Percentiles rank a stretch among this genome's conserved stretches.
phyloP scores from a whole-genome alignment of 2,797 vertebrate species.

The Ctenosaura bakeri region DNA sequence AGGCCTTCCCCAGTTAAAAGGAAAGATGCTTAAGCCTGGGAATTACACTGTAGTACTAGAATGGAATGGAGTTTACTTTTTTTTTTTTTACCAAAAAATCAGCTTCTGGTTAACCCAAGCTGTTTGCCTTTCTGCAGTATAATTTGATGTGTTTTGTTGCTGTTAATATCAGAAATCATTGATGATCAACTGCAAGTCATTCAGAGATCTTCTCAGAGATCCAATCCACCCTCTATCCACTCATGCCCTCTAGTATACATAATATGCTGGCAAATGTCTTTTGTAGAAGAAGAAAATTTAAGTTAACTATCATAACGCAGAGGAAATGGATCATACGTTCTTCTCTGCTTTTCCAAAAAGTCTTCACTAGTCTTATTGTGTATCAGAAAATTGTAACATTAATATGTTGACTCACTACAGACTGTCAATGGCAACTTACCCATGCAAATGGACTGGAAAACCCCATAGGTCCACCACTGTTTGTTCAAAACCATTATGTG shows the following conservation, averaged over 20 bases:
- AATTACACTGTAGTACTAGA: neutral
- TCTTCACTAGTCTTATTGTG: neutral
- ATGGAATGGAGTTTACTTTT: neutral
- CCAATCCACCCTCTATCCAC: neutral
- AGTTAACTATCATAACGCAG: neutral
- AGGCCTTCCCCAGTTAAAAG: neutral
- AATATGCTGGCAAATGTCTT: neutral
- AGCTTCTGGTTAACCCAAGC: neutral
- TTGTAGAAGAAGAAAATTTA: neutral
- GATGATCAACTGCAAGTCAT: neutral
- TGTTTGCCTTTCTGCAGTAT: neutral
- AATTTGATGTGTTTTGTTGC: neutral
- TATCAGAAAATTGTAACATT: neutral
- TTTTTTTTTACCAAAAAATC: neutral
- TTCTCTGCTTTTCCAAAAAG: neutral
- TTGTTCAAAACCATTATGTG: conserved; percentile 36
- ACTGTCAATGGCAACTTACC: neutral
- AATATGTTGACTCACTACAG: neutral
- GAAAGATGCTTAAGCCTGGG: neutral
- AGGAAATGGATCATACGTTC: conserved; percentile 11
- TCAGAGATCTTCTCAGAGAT: neutral
- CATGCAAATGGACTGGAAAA: conserved; percentile 16
- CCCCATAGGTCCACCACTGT: conserved; percentile 15
- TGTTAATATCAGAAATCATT: neutral
- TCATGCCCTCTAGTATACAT: neutral